Percentiles rank a stretch among this genome's conserved stretches.
phyloP scores from a whole-genome alignment of 2,797 vertebrate species.

The Coendou prehensilis region DNA sequence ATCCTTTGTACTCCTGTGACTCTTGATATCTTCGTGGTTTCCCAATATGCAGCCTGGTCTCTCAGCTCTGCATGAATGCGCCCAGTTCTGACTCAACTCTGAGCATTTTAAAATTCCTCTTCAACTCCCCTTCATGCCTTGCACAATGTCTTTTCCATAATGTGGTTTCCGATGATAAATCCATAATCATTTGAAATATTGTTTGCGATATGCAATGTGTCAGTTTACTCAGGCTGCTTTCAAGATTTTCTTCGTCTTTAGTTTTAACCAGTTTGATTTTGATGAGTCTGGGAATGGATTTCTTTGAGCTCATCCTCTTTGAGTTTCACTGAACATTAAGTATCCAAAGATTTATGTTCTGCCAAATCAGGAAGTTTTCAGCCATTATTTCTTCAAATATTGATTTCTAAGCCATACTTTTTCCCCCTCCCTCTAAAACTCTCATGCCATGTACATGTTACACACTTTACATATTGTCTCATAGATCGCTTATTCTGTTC shows the following conservation, averaged over 20 bases:
- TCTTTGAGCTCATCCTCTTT: slow-evolving; percentile 47
- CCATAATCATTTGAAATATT: neutral
- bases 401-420: neutral
- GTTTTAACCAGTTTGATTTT: slow-evolving; percentile 44
- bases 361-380: neutral
- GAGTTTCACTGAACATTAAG: slow-evolving; percentile 15
- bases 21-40: neutral
- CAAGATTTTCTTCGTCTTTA: slow-evolving; percentile 23
- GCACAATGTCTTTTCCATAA: neutral
- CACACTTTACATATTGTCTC: neutral
- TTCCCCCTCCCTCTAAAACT: slow-evolving; percentile 17
- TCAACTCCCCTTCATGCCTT: neutral
- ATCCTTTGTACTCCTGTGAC: slow-evolving; percentile 5
- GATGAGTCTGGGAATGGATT: neutral
- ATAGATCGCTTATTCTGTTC: neutral
- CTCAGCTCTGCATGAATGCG: fast-evolving
- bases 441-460: neutral
- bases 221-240: slow-evolving; percentile 48
- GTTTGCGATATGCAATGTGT: neutral
- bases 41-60: neutral
- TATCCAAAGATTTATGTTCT: slow-evolving; percentile 55
- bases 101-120: neutral
- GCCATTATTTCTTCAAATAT: slow-evolving; percentile 57
- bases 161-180: slow-evolving; percentile 11
- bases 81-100: neutral